A percentile compares a stretch with the other conserved stretches of the same genome.
phyloP scores from a whole-genome alignment of 2,113 vertebrate genomes.

The Antennarius striatus region DNA sequence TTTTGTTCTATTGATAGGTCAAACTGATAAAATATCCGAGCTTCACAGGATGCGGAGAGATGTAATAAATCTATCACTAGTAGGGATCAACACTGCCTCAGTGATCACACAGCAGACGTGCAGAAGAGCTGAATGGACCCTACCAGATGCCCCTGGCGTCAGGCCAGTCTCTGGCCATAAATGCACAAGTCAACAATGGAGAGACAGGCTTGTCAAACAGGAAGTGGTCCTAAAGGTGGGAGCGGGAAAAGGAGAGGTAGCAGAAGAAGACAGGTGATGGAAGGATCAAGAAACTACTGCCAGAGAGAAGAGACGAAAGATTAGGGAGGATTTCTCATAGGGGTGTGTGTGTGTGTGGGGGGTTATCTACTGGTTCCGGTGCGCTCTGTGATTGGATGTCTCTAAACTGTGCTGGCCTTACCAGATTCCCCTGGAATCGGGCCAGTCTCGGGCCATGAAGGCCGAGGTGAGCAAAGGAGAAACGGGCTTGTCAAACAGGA shows the following conservation, averaged over 20 bases:
- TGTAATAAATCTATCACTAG: neutral
- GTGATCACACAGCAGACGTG: constrained; percentile 38
- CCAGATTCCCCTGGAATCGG: constrained; percentile 71
- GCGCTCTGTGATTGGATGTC: neutral
- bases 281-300: neutral
- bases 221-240: constrained; percentile 87
- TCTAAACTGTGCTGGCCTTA: constrained; percentile 34
- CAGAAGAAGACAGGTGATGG: constrained; percentile 26
- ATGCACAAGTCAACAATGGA: constrained; percentile 90
- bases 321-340: neutral
- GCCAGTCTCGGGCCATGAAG: constrained; percentile 76
- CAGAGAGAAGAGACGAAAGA: neutral
- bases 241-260: neutral
- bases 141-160: constrained; percentile 97
- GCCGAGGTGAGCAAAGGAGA: constrained; percentile 72
- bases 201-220: constrained; percentile 59
- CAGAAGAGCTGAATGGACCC: constrained; percentile 52
- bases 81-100: neutral
- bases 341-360: too few species aligned
- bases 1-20: too few species aligned
- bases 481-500: constrained; percentile 63
- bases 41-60: neutral
- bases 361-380: too few species aligned
- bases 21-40: neutral
- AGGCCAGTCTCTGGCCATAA: constrained; percentile 95